Evolutionary conservation across 2,888 invertebrate species (phyloP).

Genomic region (Cryptophagus acutangulus): DNA sequence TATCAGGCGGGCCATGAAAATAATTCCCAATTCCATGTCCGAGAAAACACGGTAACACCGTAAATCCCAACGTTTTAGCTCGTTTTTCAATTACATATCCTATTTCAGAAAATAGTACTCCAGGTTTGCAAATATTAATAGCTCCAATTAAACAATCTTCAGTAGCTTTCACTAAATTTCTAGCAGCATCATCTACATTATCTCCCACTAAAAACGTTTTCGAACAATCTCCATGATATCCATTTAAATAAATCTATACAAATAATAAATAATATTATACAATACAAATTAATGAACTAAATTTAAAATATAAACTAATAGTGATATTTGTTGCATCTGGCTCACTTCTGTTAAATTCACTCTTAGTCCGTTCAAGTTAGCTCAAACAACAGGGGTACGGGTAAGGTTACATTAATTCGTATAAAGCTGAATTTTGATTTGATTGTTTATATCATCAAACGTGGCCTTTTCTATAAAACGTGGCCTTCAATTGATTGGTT

Average conservation of each 20-base stretch:
- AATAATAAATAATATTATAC: too few species aligned
- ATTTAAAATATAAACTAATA: too few species aligned
- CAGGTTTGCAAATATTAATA: constrained; percentile 59
- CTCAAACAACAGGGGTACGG: too few species aligned
- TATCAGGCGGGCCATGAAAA: constrained; percentile 90
- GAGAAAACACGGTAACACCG: constrained; percentile 72
- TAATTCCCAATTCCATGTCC: constrained; percentile 92
- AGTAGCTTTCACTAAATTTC: constrained; percentile 64
- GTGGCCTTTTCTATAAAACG: too few species aligned
- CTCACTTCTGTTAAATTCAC: too few species aligned
- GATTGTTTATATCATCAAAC: too few species aligned
- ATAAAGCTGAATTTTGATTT: too few species aligned
- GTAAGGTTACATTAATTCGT: too few species aligned
- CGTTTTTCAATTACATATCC: constrained; percentile 62
- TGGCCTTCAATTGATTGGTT: too few species aligned
- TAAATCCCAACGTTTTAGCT: constrained; percentile 59
- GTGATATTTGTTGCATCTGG: too few species aligned
- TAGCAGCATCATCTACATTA: constrained; percentile 69
- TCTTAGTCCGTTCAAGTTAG: too few species aligned
- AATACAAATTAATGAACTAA: background rate
- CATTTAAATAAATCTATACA: constrained; percentile 67
- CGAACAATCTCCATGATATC: constrained; percentile 90
- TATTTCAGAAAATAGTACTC: constrained; percentile 55
- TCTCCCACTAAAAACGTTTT: constrained; percentile 78
- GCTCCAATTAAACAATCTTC: constrained; percentile 65